Conservation (phyloP, 2,888 invertebrate genomes). For the Tinea semifulvella region DNA sequence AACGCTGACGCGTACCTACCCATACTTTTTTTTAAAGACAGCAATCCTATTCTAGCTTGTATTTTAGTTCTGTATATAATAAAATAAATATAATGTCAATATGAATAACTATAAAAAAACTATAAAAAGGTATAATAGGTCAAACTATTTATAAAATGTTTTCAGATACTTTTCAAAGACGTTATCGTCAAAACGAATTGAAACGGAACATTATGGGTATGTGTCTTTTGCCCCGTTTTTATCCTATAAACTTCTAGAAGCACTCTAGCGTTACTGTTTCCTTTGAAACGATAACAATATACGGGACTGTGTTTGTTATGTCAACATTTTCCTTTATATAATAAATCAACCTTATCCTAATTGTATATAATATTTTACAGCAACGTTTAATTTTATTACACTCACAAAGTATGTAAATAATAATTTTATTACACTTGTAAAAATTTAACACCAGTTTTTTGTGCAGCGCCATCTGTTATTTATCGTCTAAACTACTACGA, state of each 20-base stretch:
- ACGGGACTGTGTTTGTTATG: too few relatives aligned
- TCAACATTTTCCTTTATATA: background rate
- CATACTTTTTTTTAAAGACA: background rate
- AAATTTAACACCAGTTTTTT: background rate
- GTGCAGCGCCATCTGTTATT: constrained; percentile 7
- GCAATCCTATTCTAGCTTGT: too few relatives aligned
- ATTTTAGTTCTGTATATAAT: too few relatives aligned
- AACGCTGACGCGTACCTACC: background rate
- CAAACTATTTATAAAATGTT: constrained; percentile 23
- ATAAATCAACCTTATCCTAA: background rate
- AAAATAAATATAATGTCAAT: too few relatives aligned
- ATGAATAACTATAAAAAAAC: too few relatives aligned
- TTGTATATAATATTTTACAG: background rate
- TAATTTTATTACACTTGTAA: background rate
- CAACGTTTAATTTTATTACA: background rate
- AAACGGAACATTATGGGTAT: constrained; percentile 49
- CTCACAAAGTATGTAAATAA: background rate
- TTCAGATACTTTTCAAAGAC: constrained; percentile 46
- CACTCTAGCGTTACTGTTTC: background rate
- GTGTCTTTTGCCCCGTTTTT: constrained; percentile 21
- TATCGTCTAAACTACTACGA: background rate
- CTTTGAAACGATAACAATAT: too few relatives aligned
- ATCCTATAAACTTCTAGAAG: background rate
- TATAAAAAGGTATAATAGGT: too few relatives aligned
- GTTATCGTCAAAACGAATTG: constrained; percentile 39